Evolutionary conservation across 2,888 invertebrate genomes (phyloP), one percentile per base, ranked within the genome.

Genomic region (Cryptus viduatorius): DNA sequence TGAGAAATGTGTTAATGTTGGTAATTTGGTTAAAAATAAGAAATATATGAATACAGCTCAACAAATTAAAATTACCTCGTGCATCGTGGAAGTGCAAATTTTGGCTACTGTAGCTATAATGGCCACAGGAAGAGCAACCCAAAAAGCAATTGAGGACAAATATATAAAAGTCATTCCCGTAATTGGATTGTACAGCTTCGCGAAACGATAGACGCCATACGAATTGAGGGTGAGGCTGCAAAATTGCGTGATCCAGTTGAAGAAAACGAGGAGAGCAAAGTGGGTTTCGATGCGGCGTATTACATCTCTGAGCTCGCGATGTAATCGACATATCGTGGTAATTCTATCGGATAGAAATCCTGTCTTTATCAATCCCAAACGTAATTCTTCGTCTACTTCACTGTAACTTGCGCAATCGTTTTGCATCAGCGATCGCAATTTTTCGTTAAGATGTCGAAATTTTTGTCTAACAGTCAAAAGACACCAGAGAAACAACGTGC

Each of bases 241-340:
- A 0, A 71, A 16, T 7, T 76, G 53, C 29, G 24, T 31, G 14
- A 61, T 4, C 7, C 76, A 44, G 31, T 53, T 19, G 10, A 50
- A 53, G 19, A 76, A 3, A 5, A 76, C 16, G 10, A 44, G 19
- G 8, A 64, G 24, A 64, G 61, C 44, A 19, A 61, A 53, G 10
- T 81, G 53, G 4, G 61, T 19, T 14, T 44, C 53, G 14, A 64
- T 64, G 16, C 24, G 53, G 14, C n/a, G 12, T 44, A 71, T 56
- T 2, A 56, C 16, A 19, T 56, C 56, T 65, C 76, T 69, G 5
- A 81, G 75, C 19, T 81, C 50, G n/a, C 75, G 75, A 59, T 59
- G 59, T 31, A 14, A 59, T 31, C 14, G 59, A 14, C 24, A 59
- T 14, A 59, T 59, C 29, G 14, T 4, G 5, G 10, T 59, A 5